Conservation (phyloP, 1,140 invertebrate genomes). For the Hesperophylax magnus region DNA sequence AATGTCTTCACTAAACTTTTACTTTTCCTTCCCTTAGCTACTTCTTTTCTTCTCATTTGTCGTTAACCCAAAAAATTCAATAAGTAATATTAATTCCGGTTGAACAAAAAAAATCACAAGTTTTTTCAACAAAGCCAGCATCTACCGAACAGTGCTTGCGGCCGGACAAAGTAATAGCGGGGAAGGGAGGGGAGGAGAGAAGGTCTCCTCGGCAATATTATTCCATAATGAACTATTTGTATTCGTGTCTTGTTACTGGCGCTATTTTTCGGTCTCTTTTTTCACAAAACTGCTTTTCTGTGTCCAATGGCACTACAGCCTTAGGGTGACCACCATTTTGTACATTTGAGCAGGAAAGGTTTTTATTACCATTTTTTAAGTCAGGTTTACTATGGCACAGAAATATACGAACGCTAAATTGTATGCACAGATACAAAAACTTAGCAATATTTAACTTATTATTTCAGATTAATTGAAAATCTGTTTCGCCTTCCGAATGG, state of each 20-base stretch:
- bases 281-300: constrained; percentile 31
- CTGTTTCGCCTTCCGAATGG: too few relatives aligned
- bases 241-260: constrained; percentile 4
- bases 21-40: too few relatives aligned
- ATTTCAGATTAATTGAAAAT: too few relatives aligned
- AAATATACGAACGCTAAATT: too few relatives aligned
- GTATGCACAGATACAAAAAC: too few relatives aligned
- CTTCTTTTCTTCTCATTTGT: too few relatives aligned
- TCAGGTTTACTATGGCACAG: too few relatives aligned
- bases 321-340: not conserved
- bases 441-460: too few relatives aligned
- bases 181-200: not conserved
- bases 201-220: not conserved
- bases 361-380: too few relatives aligned
- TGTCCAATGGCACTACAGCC: constrained; percentile 25
- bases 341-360: not conserved
- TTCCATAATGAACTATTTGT: constrained; percentile 27
- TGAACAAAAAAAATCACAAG: not conserved
- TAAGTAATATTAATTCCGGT: too few relatives aligned
- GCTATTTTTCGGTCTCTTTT: constrained; percentile 29
- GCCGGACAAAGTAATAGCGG: not conserved
- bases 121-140: not conserved
- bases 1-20: too few relatives aligned
- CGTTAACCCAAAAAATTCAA: too few relatives aligned
- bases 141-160: not conserved